These are phyloP conservation scores for Trissolcus brochymenae DNA, from an alignment of 2,888 invertebrate species.

Conservation along the genomic window DNA sequence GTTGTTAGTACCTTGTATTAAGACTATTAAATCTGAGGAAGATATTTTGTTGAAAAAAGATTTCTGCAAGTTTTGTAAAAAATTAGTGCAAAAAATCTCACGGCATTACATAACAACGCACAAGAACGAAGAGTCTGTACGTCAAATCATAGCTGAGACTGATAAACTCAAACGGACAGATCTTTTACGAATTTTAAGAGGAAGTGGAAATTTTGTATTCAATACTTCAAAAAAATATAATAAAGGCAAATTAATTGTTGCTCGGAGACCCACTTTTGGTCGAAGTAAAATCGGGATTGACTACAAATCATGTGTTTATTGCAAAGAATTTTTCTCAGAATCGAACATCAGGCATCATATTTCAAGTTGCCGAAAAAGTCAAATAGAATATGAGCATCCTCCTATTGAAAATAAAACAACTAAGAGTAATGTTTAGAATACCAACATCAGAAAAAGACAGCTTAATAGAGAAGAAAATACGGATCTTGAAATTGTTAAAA, in stretches of 20 bases:
- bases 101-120: constrained; percentile 18
- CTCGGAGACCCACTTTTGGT: constrained; percentile 47
- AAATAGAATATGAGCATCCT: too few relatives aligned
- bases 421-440: too few relatives aligned
- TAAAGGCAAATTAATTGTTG: constrained; percentile 56
- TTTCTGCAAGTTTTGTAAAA: constrained; percentile 21
- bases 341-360: constrained; percentile 53
- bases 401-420: too few relatives aligned
- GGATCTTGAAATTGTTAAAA: too few relatives aligned
- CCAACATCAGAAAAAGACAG: too few relatives aligned
- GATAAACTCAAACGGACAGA: background rate
- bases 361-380: too few relatives aligned
- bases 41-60: constrained; percentile 8
- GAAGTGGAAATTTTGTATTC: constrained; percentile 55
- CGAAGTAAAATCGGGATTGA: constrained; percentile 32
- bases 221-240: constrained; percentile 55
- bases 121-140: constrained; percentile 17
- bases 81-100: constrained; percentile 5
- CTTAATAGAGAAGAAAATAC: too few relatives aligned
- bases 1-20: background rate
- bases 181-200: background rate
- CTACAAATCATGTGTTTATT: constrained; percentile 52
- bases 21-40: background rate
- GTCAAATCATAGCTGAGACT: background rate
- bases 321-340: constrained; percentile 57